Percentiles rank a stretch among this genome's conserved stretches.
phyloP scores from a whole-genome alignment of 1,140 invertebrate species.

The Drosophila sproati region DNA sequence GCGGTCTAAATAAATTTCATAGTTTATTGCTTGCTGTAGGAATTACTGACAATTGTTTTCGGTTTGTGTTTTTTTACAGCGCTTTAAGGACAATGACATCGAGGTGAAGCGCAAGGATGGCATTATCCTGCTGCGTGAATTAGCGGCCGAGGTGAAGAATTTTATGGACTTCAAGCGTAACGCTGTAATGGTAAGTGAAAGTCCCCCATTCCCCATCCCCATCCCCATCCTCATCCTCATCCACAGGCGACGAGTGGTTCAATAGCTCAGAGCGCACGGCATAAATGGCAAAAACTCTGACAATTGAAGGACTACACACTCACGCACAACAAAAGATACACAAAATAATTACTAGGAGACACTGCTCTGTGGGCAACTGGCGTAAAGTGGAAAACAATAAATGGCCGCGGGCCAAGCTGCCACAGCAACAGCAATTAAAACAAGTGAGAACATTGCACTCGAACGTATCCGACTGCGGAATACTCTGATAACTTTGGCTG shows the following conservation, averaged over 20 bases:
- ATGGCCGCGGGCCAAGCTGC: slow-evolving; percentile 59
- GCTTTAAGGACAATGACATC: slow-evolving; percentile 90
- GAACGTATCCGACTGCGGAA: neutral
- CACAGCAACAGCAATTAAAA: slow-evolving; percentile 30
- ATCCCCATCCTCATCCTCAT: slow-evolving; percentile 7
- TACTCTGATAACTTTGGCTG: no score
- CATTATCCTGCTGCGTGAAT: slow-evolving; percentile 91
- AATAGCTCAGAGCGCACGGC: slow-evolving; percentile 62
- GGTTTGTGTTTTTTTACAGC: slow-evolving; percentile 86
- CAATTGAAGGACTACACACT: slow-evolving; percentile 54
- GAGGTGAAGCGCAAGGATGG: slow-evolving; percentile 92
- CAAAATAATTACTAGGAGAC: slow-evolving; percentile 58
- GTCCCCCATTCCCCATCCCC: neutral
- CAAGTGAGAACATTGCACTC: neutral
- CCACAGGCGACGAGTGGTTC: slow-evolving; percentile 73
- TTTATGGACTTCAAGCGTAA: slow-evolving; percentile 96
- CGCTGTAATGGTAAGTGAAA: slow-evolving; percentile 91
- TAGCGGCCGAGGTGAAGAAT: slow-evolving; percentile 94
- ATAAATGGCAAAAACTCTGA: slow-evolving; percentile 34
- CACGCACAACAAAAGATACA: slow-evolving; percentile 25
- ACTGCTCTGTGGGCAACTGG: slow-evolving; percentile 49
- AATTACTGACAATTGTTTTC: slow-evolving; percentile 50
- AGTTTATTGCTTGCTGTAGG: slow-evolving; percentile 47
- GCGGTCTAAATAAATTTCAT: slow-evolving; percentile 59
- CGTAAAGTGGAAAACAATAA: slow-evolving; percentile 79